These are phyloP conservation scores for Colistium nudipinnis DNA, from an alignment of 2,113 vertebrate species.

Conservation along the genomic window DNA sequence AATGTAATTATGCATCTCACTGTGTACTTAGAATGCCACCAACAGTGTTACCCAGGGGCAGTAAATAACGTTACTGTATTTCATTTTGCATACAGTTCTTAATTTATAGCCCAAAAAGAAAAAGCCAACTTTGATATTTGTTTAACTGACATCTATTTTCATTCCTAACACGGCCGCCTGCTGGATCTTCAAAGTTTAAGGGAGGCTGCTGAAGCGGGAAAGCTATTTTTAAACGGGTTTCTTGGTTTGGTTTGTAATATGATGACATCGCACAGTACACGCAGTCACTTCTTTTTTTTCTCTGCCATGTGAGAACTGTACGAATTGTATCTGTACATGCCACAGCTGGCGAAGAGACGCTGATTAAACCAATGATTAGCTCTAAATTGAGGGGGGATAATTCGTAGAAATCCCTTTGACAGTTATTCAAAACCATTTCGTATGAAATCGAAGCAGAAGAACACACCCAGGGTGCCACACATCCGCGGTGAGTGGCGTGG, in stretches of 20 bases:
- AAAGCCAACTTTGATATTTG: constrained; percentile 24
- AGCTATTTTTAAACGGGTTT: constrained; percentile 11
- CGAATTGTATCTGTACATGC: constrained; percentile 31
- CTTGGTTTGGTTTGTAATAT: constrained; percentile 13
- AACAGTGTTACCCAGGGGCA: constrained; percentile 20
- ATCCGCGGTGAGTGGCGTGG: background rate
- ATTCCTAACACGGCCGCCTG: constrained; percentile 23
- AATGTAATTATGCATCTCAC: constrained; percentile 40
- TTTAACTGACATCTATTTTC: constrained; percentile 18
- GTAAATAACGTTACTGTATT: constrained; percentile 4
- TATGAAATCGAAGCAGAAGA: constrained; percentile 1
- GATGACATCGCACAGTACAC: constrained; percentile 8
- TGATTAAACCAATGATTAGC: constrained; percentile 41
- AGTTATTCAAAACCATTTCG: constrained; percentile 40
- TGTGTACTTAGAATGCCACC: constrained; percentile 47
- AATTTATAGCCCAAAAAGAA: constrained; percentile 23
- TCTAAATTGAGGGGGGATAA: constrained; percentile 28
- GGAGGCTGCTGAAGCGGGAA: background rate
- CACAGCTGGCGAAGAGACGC: constrained; percentile 16
- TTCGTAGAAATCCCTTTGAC: constrained; percentile 56
- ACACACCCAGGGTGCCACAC: constrained; percentile 26
- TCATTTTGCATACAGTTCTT: constrained; percentile 13
- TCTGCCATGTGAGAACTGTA: background rate
- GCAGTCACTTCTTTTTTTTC: constrained; percentile 7
- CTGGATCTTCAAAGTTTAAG: background rate